These are phyloP conservation scores for Xenus cinereus DNA, from an alignment of 2,113 vertebrate species.

Conservation along the genomic window DNA sequence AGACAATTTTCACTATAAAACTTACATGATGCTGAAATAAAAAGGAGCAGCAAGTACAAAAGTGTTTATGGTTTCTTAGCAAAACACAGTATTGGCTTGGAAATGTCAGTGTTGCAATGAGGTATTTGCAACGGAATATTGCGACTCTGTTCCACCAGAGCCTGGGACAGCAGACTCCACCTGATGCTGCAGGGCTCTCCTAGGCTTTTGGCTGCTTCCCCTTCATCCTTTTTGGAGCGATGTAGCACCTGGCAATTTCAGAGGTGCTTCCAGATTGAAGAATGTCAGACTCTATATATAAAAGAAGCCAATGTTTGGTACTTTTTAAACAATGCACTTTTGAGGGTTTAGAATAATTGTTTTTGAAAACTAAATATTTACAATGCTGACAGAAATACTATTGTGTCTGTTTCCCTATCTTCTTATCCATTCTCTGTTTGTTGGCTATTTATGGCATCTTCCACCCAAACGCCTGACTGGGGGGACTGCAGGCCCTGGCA, in stretches of 20 bases:
- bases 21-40: neutral
- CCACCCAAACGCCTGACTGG: neutral
- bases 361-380: neutral
- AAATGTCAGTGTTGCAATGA: neutral
- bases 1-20: neutral
- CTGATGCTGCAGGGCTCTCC: neutral
- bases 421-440: neutral
- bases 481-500: neutral
- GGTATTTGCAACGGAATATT: neutral
- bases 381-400: neutral
- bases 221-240: neutral
- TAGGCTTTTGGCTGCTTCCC: neutral
- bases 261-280: neutral
- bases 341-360: neutral
- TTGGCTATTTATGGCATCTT: neutral
- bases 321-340: neutral
- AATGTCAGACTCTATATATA: neutral
- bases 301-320: neutral
- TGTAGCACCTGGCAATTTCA: neutral
- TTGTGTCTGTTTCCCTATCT: neutral
- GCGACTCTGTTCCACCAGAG: neutral
- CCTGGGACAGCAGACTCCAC: neutral
- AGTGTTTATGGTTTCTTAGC: neutral
- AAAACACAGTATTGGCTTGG: neutral
- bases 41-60: neutral